phyloP scores from a whole-genome alignment of 2,888 invertebrate genomes.

The Stomorhina lunata region DNA sequence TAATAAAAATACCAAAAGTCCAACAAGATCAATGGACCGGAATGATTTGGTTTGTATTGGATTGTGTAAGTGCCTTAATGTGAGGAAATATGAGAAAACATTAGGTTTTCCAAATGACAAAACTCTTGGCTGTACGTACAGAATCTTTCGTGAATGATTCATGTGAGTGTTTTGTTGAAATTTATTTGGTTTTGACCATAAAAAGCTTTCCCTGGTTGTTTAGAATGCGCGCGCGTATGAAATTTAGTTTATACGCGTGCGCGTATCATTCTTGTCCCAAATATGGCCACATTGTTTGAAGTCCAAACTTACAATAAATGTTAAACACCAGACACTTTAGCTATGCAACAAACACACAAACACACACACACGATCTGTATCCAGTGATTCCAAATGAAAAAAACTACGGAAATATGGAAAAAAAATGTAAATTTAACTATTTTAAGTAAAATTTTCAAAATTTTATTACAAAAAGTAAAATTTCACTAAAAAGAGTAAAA shows the following conservation, averaged over 20 bases:
- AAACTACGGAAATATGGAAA: too few species aligned
- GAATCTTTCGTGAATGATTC: neutral
- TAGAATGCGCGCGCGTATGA: constrained; percentile 29
- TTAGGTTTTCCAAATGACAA: constrained; percentile 37
- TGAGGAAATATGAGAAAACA: constrained; percentile 37
- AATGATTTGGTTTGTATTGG: constrained; percentile 7
- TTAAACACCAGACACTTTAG: constrained; percentile 50
- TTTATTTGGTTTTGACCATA: constrained; percentile 57
- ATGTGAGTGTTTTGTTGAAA: neutral
- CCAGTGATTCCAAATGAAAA: too few species aligned
- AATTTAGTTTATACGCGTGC: constrained; percentile 71
- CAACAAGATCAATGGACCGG: constrained; percentile 29
- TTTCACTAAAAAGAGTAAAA: too few species aligned
- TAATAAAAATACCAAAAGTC: constrained; percentile 53
- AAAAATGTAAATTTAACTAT: too few species aligned
- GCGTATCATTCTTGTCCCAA: constrained; percentile 70
- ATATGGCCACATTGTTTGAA: constrained; percentile 64
- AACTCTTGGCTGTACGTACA: constrained; percentile 1
- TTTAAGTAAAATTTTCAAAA: too few species aligned
- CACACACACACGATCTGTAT: neutral
- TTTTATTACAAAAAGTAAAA: too few species aligned
- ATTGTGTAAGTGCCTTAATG: constrained; percentile 12
- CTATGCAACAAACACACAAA: constrained; percentile 27
- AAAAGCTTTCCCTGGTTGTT: constrained; percentile 36
- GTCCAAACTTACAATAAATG: constrained; percentile 50